Base-by-base conservation (phyloP, 2,113 vertebrate species). In the Emberiza fucata region DNA sequence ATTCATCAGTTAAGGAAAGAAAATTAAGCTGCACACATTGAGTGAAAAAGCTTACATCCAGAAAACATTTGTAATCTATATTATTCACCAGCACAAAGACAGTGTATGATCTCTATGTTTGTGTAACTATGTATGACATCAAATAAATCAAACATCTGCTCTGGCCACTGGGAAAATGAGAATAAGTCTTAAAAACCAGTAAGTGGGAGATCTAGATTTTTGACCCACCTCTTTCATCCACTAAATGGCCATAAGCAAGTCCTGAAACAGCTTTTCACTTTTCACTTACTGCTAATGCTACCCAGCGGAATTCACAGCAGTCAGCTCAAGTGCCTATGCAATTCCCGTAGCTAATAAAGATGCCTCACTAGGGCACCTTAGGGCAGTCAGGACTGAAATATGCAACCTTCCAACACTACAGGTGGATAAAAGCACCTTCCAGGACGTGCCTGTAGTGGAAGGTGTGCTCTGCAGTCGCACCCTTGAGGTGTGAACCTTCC, bases 251-350 rank as follows among this genome's bases (percentile, higher is more conserved):
- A 61, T n/a, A 69, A 81, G 25, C 27, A 76, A 86, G 29, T 33
- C 28, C n/a, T 59, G 4, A 7, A 88, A 33, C 31, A 72, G 14
- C 14, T 64, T 82, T 45, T 60, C 18, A 33, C 14, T 72, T 95
- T 72, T 93, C 35, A 19, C 51, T 68, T 54, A 4, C 33, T 81
- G 23, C 59, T 69, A 14, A 48, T 53, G 59, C 37, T 70, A 15
- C 42, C 66, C 37, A 47, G 53, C 21, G 47, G 51, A 86, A 73
- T 39, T 63, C 60, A 39, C 27, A 50, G 56, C 14, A 21, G 44
- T 42, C 7, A 0, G 1, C 0, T 19, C 14, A 78, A 54, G 35
- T 57, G 39, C 35, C 17, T 25, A 2, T 28, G 10, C 23, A 60
- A 39, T 15, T 24, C 27, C 21, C 13, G 16, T 18, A 7, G 5